Percentiles rank a stretch among this genome's conserved stretches.
Evolutionary conservation across 35 echinoderm and acorn worm genomes (phyloP).

Genomic region (Holothuria glaberrima): DNA sequence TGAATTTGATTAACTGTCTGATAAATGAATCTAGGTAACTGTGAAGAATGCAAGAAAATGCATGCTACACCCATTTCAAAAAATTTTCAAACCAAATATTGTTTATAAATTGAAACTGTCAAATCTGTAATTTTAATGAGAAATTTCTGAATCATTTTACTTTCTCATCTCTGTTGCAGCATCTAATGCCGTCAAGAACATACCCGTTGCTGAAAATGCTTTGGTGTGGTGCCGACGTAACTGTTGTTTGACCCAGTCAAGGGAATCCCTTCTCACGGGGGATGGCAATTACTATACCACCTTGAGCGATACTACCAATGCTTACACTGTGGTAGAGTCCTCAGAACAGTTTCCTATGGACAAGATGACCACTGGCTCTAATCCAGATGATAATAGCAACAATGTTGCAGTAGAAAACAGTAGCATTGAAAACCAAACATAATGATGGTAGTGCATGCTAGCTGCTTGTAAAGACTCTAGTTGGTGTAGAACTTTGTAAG

Average conservation of each 20-base stretch:
- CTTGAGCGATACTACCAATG: slow-evolving; percentile 60
- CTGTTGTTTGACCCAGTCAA: slow-evolving; percentile 58
- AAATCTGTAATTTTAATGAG: no score
- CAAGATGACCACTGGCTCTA: slow-evolving; percentile 1
- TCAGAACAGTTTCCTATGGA: slow-evolving; percentile 75
- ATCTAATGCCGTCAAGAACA: slow-evolving; percentile 47
- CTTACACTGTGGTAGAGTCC: slow-evolving; percentile 57
- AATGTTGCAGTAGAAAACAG: not conserved
- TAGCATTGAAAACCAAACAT: not conserved
- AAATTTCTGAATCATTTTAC: not conserved
- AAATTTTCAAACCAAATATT: no score
- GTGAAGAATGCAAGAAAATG: no score
- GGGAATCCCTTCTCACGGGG: slow-evolving; percentile 39
- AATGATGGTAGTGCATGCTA: no score
- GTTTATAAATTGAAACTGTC: no score
- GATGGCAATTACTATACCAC: slow-evolving; percentile 75
- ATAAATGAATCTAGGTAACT: no score
- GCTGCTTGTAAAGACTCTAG: no score
- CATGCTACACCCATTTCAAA: no score
- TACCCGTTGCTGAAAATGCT: slow-evolving; percentile 69
- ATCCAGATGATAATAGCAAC: not conserved
- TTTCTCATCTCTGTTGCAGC: not conserved
- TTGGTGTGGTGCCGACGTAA: slow-evolving; percentile 60
- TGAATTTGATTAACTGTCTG: no score
- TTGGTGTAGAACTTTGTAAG: no score